Conservation (phyloP, 2,888 invertebrate genomes). For the Sminthurides aquaticus region DNA sequence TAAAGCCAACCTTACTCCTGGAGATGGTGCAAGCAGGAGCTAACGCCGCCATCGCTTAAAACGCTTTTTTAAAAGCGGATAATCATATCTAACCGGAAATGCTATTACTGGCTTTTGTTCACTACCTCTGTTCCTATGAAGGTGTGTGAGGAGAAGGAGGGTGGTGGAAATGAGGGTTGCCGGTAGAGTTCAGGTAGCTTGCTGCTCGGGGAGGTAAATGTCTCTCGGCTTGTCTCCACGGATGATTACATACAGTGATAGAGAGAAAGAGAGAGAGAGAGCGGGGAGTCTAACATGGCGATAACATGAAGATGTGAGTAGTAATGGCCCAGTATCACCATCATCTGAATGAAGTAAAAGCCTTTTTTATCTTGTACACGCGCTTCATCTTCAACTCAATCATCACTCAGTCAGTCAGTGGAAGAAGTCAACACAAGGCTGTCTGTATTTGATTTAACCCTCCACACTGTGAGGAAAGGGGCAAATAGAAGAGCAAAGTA, state of each 20-base stretch:
- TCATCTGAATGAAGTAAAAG: background rate
- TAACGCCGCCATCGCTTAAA: too few species aligned
- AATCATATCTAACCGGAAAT: too few species aligned
- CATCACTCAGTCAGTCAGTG: too few species aligned
- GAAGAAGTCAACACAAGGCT: background rate
- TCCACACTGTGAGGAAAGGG: too few species aligned
- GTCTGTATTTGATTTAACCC: background rate
- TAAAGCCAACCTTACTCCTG: too few species aligned
- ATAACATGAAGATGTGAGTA: constrained; percentile 15
- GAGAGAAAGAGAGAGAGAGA: constrained; percentile 1
- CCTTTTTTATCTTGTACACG: background rate
- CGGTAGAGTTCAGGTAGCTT: background rate
- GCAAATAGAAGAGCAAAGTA: too few species aligned
- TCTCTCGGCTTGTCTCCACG: constrained; percentile 3
- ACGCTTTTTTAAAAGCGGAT: too few species aligned
- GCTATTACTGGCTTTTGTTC: too few species aligned
- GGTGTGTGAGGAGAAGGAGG: too few species aligned
- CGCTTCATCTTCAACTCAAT: constrained; percentile 3
- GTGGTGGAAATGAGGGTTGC: too few species aligned
- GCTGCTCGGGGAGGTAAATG: background rate
- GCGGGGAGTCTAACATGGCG: background rate
- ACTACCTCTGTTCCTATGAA: too few species aligned
- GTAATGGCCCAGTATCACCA: constrained; percentile 2
- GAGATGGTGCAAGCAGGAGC: too few species aligned
- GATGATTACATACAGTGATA: constrained; percentile 4